Conservation (phyloP, 2,113 vertebrate species). For the Garra rufa region DNA sequence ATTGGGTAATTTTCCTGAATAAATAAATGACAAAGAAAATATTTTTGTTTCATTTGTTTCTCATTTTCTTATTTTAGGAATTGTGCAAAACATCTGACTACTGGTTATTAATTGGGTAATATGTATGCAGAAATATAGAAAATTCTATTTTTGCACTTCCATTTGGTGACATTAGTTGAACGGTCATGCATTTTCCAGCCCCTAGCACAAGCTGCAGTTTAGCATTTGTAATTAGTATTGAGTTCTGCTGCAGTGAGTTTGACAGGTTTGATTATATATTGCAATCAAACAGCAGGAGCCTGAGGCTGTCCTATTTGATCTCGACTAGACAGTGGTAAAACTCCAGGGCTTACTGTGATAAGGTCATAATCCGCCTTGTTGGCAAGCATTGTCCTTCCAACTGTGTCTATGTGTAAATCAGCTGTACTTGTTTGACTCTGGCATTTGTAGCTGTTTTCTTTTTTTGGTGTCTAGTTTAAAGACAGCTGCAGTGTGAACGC, state of each 20-base stretch:
- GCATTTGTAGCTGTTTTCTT: background rate
- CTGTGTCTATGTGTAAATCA: constrained; percentile 23
- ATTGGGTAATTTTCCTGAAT: too few species aligned
- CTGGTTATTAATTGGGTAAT: too few species aligned
- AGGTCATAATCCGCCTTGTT: constrained; percentile 17
- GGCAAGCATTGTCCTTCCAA: constrained; percentile 39
- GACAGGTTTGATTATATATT: constrained; percentile 31
- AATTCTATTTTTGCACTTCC: background rate
- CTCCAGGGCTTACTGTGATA: constrained; percentile 27
- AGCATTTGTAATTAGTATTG: constrained; percentile 25
- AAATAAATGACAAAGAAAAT: too few species aligned
- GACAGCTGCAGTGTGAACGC: background rate
- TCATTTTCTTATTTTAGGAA: too few species aligned
- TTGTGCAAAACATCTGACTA: too few species aligned
- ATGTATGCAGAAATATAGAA: too few species aligned
- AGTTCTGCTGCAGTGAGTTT: constrained; percentile 1
- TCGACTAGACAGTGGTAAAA: background rate
- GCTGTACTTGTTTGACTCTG: background rate
- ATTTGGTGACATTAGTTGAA: background rate
- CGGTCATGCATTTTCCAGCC: background rate
- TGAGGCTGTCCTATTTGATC: background rate
- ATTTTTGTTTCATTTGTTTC: too few species aligned
- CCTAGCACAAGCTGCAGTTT: background rate
- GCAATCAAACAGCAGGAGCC: constrained; percentile 24
- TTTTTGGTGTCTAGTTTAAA: too few species aligned